These are phyloP conservation scores for Siphlonurus alternatus DNA, from an alignment of 2,888 invertebrate species.

Conservation along the genomic window DNA sequence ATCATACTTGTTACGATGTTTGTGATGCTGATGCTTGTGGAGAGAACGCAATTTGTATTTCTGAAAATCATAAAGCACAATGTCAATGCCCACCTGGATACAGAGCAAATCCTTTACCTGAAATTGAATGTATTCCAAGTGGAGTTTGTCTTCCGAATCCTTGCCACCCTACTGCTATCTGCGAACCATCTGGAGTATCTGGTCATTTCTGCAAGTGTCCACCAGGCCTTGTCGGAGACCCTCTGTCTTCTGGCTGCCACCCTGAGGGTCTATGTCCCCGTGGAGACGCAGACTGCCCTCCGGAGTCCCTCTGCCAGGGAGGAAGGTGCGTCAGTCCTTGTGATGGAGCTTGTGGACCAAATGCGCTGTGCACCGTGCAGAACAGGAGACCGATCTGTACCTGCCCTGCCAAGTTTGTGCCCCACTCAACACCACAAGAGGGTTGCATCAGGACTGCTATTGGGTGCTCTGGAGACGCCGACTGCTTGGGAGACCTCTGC, in stretches of 20 bases:
- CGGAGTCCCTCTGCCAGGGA: slow-evolving; percentile 50
- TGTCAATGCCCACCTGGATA: slow-evolving; percentile 80
- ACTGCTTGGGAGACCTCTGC: slow-evolving; percentile 66
- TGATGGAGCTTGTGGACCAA: slow-evolving; percentile 62
- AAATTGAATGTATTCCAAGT: slow-evolving; percentile 55
- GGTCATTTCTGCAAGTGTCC: slow-evolving; percentile 69
- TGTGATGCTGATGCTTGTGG: slow-evolving; percentile 73
- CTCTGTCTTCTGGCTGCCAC: slow-evolving; percentile 54
- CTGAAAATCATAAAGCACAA: slow-evolving; percentile 61
- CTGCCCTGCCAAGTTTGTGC: slow-evolving; percentile 59
- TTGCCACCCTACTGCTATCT: slow-evolving; percentile 66
- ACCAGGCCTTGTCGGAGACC: slow-evolving; percentile 57
- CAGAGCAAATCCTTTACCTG: slow-evolving; percentile 64
- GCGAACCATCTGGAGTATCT: slow-evolving; percentile 45
- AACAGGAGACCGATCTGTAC: slow-evolving; percentile 60
- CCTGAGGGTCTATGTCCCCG: slow-evolving; percentile 58
- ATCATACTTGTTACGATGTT: slow-evolving; percentile 64
- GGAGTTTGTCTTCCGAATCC: slow-evolving; percentile 56
- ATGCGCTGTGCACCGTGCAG: slow-evolving; percentile 62
- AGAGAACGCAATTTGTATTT: slow-evolving; percentile 71
- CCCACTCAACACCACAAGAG: slow-evolving; percentile 38
- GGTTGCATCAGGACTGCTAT: slow-evolving; percentile 56
- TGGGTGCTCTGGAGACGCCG: slow-evolving; percentile 48
- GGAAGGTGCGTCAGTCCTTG: slow-evolving; percentile 67
- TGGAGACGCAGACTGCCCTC: slow-evolving; percentile 58